Base-by-base conservation (phyloP, 2,113 vertebrate species). In the Pachypanchax playfairii region DNA sequence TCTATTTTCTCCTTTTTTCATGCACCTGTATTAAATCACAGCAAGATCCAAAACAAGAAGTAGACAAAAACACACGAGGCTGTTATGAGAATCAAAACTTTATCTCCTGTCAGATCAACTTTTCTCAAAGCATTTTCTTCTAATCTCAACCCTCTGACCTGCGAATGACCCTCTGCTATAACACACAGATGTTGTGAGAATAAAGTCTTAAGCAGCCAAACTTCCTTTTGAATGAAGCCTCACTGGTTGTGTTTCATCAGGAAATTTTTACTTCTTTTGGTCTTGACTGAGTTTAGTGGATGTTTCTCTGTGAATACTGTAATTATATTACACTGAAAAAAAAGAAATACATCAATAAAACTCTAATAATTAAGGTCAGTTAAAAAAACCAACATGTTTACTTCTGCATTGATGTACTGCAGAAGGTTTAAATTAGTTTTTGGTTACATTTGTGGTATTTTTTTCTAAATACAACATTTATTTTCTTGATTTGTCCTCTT, bases 231-330 rank as follows among this genome's bases (percentile, higher is more conserved):
- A 61, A 18, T 22, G 26, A 6, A 31, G 24, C 14, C 14, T 25
- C 12, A 29, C 39, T 55, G 24, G 39, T 29, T 24, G 43, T 58
- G 22, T 26, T 21, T 14, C 57, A 6, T 5, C 26, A 36, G 58
- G 58, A 38, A 25, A 58, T 25, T 76, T 21, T 68, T 57, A 80
- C 74, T 88, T 84, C 82, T 69, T 65, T 52, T 75, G 62, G 15
- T 61, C 50, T 65, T 76, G 73, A 74, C 71, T 62, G 78, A 83
- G 56, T 39, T 43, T 50, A 1, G 4, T 57, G 35, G 11, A 41
- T 68, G 71, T 73, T 73, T n/a, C n/a, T n/a, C n/a, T n/a, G n/a
- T n/a, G n/a, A n/a, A n/a, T n/a, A n/a, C n/a, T n/a, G n/a, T n/a
- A n/a, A n/a, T n/a, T n/a, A n/a, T n/a, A n/a, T n/a, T n/a, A n/a